Base-by-base conservation (phyloP, 2,888 invertebrate genomes). In the Iselma pallidipennis region DNA sequence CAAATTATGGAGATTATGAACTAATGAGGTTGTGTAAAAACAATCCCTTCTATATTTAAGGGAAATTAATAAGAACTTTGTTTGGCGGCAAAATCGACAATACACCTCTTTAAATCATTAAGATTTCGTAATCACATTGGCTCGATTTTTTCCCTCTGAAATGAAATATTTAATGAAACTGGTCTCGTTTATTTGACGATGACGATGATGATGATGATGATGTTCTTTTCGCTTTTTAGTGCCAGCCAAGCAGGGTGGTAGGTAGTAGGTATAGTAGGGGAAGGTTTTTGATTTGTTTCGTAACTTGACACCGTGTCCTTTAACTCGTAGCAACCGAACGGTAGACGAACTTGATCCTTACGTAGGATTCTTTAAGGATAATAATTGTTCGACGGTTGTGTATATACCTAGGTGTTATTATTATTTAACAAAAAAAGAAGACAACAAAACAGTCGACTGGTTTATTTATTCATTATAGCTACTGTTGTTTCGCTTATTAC, bases 281-380 rank as follows among this genome's bases (percentile, higher is more conserved):
- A 37, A 19, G 50, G 60, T 57, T 57, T 62, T 61, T 62, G 62
- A 62, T 62, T 62, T 62, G 62, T 62, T 62, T 62, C 62, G 62
- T 62, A 62, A 62, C 58, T 9, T 58, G 62, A 62, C 55, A 62
- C 62, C 31, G 25, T 58, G 58, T 54, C 55, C 62, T 55, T 62
- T 56, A 37, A 37, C 37, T 16, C 16, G 37, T 37, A 37, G 16
- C 51, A 49, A 45, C 33, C 21, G n/a, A 54, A 48, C 45, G n/a
- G 55, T 55, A 58, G 25, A 55, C 58, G 51, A 62, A 62, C 58
- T 51, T 62, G 62, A 62, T 51, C 62, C 62, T 62, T 62, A 58
- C 55, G 58, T 53, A 48, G 48, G 49, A 58, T 58, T 55, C 58
- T 45, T 62, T 62, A 62, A 62, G 62, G 58, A 48, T 31, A 29